Conservation (phyloP, 1,140 invertebrate genomes). For the Hyphantria cunea region DNA sequence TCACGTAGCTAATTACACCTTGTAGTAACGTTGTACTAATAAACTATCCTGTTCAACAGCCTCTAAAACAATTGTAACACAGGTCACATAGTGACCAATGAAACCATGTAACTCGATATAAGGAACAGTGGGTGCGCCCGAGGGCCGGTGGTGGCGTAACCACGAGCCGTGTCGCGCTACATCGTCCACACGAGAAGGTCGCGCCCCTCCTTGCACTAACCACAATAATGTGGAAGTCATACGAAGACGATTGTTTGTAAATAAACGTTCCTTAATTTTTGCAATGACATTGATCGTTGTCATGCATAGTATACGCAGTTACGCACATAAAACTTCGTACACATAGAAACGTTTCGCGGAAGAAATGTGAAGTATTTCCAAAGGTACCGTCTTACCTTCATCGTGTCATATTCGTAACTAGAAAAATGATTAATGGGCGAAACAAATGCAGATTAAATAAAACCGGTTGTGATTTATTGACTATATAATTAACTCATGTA, state of each 20-base stretch:
- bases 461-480: too few relatives aligned
- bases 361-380: too few relatives aligned
- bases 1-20: too few relatives aligned
- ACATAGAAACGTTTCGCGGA: too few relatives aligned
- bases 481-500: too few relatives aligned
- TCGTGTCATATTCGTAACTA: not conserved
- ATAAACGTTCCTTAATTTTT: constrained; percentile 19
- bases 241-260: constrained; percentile 17
- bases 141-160: constrained; percentile 47
- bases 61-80: constrained; percentile 6
- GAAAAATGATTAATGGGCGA: too few relatives aligned
- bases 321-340: not conserved
- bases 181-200: constrained; percentile 42
- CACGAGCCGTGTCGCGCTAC: constrained; percentile 26
- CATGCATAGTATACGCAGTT: not conserved
- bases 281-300: not conserved
- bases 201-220: constrained; percentile 17
- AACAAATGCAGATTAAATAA: too few relatives aligned
- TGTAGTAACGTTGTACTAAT: too few relatives aligned
- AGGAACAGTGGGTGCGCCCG: constrained; percentile 16
- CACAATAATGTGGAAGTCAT: not conserved
- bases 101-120: constrained; percentile 8
- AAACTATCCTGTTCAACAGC: too few relatives aligned
- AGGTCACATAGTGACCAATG: constrained; percentile 3
- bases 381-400: not conserved